Evolutionary conservation across 1,140 invertebrate species (phyloP).

Genomic region (Papilio glaucus): DNA sequence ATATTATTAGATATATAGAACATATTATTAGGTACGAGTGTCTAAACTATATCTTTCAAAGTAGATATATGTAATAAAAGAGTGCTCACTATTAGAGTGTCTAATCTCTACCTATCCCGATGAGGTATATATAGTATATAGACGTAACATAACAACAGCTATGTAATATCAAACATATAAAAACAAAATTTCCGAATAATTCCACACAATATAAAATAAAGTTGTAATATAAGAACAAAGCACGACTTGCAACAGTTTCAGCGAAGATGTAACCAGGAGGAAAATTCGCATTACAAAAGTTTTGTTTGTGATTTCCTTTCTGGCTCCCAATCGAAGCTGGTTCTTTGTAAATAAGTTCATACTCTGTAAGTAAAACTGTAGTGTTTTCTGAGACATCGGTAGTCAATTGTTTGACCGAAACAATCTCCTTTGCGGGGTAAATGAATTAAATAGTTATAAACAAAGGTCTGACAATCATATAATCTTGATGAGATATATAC

Average conservation of each 20-base stretch:
- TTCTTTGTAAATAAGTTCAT: slow-evolving; percentile 5
- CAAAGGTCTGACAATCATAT: too few species aligned
- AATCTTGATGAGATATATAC: too few species aligned
- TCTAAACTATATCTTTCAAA: too few species aligned
- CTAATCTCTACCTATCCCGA: too few species aligned
- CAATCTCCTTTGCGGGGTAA: too few species aligned
- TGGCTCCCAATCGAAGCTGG: slow-evolving; percentile 3
- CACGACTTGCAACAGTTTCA: slow-evolving; percentile 25
- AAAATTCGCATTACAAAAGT: slow-evolving; percentile 32
- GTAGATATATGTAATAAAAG: too few species aligned
- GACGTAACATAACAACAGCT: too few species aligned
- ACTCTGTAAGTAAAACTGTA: neutral
- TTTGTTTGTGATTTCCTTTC: slow-evolving; percentile 32
- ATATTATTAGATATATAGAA: too few species aligned
- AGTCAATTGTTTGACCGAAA: neutral
- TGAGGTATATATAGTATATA: too few species aligned
- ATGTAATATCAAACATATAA: neutral
- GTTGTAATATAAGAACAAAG: slow-evolving; percentile 14
- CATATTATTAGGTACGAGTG: too few species aligned
- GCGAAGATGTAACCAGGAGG: slow-evolving; percentile 20
- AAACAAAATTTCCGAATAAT: neutral
- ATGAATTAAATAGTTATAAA: too few species aligned
- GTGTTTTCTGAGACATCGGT: neutral
- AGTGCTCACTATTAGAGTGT: too few species aligned
- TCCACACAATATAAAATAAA: neutral